Percentiles rank a stretch among this genome's conserved stretches.
Conservation (phyloP, 2,888 invertebrate species). For the Capitulum mitella region DNA sequence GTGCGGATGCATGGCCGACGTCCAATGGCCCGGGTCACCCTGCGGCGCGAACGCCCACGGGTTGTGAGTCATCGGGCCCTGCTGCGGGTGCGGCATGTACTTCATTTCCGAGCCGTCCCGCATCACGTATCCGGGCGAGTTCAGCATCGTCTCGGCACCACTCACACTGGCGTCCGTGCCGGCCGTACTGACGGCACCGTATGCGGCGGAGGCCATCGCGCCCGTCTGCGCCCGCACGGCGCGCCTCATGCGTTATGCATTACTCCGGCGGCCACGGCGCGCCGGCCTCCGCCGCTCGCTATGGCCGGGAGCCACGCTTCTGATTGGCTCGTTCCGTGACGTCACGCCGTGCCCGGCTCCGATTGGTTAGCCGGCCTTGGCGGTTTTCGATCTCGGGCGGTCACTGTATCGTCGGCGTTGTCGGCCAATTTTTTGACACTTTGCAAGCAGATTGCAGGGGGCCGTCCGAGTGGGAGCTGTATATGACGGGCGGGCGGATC, state of each 20-base stretch:
- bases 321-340: conserved; percentile 20
- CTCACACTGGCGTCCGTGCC: conserved; percentile 15
- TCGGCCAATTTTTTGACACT: conserved; percentile 25
- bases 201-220: conserved; percentile 22
- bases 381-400: conserved; percentile 22
- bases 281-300: not conserved
- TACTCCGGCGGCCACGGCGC: not conserved
- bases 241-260: conserved; percentile 25
- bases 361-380: not conserved
- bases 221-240: not conserved
- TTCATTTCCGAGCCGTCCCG: conserved; percentile 68
- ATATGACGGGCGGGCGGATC: not conserved
- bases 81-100: conserved; percentile 74
- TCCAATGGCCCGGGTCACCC: conserved; percentile 51
- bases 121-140: conserved; percentile 36
- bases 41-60: conserved; percentile 67
- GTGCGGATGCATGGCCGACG: conserved; percentile 60
- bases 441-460: conserved; percentile 22
- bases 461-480: not conserved
- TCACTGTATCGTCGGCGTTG: conserved; percentile 22
- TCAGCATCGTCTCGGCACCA: conserved; percentile 34
- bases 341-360: not conserved
- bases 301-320: conserved; percentile 13
- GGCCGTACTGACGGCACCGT: not conserved
- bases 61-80: conserved; percentile 67